Percentiles rank a stretch among this genome's conserved stretches.
phyloP scores from a whole-genome alignment of 2,113 vertebrate genomes.

The Etia nguti region DNA sequence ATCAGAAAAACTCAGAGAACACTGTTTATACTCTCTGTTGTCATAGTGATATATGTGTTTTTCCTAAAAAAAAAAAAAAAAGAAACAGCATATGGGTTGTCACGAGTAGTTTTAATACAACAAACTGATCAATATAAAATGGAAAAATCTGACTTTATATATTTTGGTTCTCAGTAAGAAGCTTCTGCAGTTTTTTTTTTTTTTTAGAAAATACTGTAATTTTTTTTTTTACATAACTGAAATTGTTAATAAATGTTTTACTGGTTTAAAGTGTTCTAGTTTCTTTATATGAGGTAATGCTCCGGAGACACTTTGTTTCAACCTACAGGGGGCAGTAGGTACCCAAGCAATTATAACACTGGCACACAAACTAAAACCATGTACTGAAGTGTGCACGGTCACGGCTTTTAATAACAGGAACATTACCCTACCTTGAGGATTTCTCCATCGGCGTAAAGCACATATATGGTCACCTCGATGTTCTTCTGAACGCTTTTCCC shows the following conservation, averaged over 20 bases:
- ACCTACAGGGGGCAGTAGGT: not conserved
- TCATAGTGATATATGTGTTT: no score
- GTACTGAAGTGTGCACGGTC: not conserved
- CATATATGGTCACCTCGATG: constrained; percentile 91
- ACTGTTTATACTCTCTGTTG: no score
- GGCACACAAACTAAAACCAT: not conserved
- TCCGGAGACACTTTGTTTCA: not conserved
- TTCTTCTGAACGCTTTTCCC: constrained; percentile 99
- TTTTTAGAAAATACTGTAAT: no score
- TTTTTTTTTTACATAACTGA: not conserved
- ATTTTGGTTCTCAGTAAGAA: no score
- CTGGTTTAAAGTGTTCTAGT: rapidly evolving
- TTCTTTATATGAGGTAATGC: rapidly evolving
- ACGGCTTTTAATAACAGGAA: rapidly evolving
- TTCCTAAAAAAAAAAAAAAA: not conserved
- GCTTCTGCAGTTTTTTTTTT: no score
- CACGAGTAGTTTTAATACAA: not conserved
- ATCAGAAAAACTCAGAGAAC: no score
- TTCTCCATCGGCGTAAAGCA: constrained; percentile 93
- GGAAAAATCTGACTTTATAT: rapidly evolving
- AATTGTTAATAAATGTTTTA: not conserved
- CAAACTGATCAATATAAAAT: not conserved
- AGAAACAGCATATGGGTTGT: rapidly evolving
- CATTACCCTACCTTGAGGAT: constrained; percentile 81
- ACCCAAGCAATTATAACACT: not conserved